These are phyloP conservation scores for Drosophila teissieri DNA, from an alignment of 1,140 invertebrate species.

Conservation along the genomic window DNA sequence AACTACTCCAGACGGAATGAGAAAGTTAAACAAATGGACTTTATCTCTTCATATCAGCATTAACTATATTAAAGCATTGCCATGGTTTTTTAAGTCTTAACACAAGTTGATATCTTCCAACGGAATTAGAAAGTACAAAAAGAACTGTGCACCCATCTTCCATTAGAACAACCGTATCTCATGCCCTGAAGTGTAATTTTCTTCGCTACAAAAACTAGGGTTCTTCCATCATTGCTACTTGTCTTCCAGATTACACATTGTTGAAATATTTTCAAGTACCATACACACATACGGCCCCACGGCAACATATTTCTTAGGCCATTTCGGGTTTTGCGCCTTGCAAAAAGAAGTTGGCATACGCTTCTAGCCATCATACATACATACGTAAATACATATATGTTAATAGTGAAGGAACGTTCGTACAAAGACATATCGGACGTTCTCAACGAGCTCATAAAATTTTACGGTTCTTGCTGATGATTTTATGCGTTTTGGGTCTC, in stretches of 20 bases:
- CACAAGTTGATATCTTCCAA: constrained; percentile 10
- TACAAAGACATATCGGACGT: constrained; percentile 40
- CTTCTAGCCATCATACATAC: background rate
- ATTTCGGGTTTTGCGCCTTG: constrained; percentile 29
- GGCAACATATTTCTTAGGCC: constrained; percentile 23
- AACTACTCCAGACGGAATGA: background rate
- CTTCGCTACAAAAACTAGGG: background rate
- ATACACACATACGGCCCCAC: constrained; percentile 4
- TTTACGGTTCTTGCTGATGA: constrained; percentile 61
- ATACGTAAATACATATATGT: background rate
- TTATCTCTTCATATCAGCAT: background rate
- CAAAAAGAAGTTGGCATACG: constrained; percentile 39
- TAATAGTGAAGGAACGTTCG: constrained; percentile 10
- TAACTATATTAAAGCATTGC: background rate
- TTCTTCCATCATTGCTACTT: constrained; percentile 4
- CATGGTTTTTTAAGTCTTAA: constrained; percentile 9
- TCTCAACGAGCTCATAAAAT: constrained; percentile 54
- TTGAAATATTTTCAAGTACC: constrained; percentile 46
- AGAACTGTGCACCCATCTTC: constrained; percentile 7
- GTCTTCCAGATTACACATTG: constrained; percentile 29
- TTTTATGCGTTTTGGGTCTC: constrained; percentile 61
- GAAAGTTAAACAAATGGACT: background rate
- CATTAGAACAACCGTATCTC: constrained; percentile 4
- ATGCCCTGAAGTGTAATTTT: background rate
- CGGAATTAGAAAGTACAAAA: constrained; percentile 5